phyloP scores from a whole-genome alignment of 2,113 vertebrate genomes.

The Microtus oregoni region DNA sequence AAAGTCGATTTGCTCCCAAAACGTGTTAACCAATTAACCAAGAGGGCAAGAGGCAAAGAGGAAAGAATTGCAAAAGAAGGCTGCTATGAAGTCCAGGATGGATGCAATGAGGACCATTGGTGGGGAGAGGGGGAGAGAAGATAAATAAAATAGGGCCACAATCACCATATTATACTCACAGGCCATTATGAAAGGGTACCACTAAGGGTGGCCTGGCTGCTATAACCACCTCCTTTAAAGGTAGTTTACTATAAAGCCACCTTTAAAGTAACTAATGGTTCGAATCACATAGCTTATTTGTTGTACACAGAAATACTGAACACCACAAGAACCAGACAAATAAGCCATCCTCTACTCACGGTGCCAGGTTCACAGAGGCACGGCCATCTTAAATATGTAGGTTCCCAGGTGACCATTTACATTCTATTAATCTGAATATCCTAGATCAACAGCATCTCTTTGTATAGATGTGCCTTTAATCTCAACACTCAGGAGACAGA shows the following conservation, averaged over 20 bases:
- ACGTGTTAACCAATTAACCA: background rate
- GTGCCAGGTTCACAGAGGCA: background rate
- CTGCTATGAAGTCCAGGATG: background rate
- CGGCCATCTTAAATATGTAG: background rate
- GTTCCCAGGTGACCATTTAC: background rate
- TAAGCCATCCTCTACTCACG: background rate
- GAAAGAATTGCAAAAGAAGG: background rate
- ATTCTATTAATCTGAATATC: background rate
- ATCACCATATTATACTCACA: background rate
- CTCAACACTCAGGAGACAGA: no score
- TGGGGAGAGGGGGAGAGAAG: background rate
- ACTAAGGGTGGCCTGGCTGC: background rate
- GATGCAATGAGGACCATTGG: background rate
- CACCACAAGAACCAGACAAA: background rate
- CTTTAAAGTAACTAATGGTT: slow-evolving; percentile 9
- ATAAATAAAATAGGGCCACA: background rate
- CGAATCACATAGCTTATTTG: background rate
- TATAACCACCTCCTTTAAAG: background rate
- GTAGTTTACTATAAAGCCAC: background rate
- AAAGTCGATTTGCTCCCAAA: slow-evolving; percentile 10
- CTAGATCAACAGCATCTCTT: background rate
- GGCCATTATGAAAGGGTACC: background rate
- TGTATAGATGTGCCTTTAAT: no score
- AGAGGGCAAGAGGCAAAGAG: background rate
- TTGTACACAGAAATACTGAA: background rate